These are phyloP conservation scores for Pagetopsis macropterus DNA, from an alignment of 2,797 vertebrate species.

Conservation along the genomic window DNA sequence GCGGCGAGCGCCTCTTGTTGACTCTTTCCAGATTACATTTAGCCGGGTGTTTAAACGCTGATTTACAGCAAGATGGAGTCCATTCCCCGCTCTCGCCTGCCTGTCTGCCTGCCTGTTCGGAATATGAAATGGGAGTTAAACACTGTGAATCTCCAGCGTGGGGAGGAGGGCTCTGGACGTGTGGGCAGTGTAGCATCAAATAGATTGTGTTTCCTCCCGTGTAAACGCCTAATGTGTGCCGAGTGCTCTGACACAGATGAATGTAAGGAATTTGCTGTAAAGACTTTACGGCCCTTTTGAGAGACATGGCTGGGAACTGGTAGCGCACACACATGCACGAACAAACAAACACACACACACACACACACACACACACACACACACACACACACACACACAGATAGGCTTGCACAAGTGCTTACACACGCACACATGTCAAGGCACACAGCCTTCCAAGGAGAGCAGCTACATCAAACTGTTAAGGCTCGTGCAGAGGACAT, in stretches of 20 bases:
- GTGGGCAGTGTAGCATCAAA: conserved; percentile 88
- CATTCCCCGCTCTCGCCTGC: conserved; percentile 65
- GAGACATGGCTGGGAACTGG: conserved; percentile 76
- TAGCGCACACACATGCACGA: conserved; percentile 41
- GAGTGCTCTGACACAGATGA: conserved; percentile 85
- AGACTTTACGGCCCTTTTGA: conserved; percentile 85
- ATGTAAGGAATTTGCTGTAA: conserved; percentile 87
- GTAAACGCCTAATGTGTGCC: conserved; percentile 85
- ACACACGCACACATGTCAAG: conserved; percentile 74
- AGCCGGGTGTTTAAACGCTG: conserved; percentile 78
- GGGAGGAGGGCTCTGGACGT: conserved; percentile 79
- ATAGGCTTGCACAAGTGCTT: conserved; percentile 60
- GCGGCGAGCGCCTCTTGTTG: conserved; percentile 71
- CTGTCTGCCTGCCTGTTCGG: conserved; percentile 77
- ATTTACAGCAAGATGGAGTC: conserved; percentile 82
- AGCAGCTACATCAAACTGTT: conserved; percentile 73
- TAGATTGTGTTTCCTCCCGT: conserved; percentile 87
- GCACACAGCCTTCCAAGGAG: conserved; percentile 67
- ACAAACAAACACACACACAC: conserved; percentile 11
- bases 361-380: conserved; percentile 11
- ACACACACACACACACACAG: conserved; percentile 17
- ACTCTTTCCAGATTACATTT: conserved; percentile 80
- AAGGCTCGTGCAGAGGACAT: conserved; percentile 70
- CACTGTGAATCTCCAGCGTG: conserved; percentile 79
- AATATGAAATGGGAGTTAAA: conserved; percentile 87